Conservation (phyloP, 2,113 vertebrate genomes). For the Macroglossus sobrinus region DNA sequence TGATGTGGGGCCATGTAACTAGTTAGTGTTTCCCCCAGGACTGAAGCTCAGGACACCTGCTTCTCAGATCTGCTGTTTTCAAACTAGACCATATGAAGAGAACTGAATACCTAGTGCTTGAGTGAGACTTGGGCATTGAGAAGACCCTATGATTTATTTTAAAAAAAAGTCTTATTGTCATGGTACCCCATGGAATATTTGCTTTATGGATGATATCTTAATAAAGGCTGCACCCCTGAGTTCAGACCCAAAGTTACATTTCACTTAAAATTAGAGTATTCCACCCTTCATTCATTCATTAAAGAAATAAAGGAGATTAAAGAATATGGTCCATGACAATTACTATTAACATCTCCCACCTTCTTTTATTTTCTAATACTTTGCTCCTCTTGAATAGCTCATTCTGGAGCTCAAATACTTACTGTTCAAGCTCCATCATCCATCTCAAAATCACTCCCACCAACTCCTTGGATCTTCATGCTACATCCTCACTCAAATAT, state of each 20-base stretch:
- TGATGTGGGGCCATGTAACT: background rate
- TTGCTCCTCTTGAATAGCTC: background rate
- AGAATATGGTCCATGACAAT: background rate
- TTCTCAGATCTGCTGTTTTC: background rate
- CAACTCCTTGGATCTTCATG: background rate
- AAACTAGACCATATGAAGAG: background rate
- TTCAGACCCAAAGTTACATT: constrained; percentile 19
- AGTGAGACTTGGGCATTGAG: background rate
- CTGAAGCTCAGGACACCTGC: background rate
- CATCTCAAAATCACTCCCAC: background rate
- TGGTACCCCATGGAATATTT: background rate
- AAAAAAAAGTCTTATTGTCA: background rate
- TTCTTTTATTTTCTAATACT: background rate
- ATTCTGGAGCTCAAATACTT: background rate
- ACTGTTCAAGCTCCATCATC: background rate
- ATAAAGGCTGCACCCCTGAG: background rate
- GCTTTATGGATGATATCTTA: background rate
- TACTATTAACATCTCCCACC: background rate
- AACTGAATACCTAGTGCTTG: background rate
- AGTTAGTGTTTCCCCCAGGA: background rate
- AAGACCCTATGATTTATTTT: background rate
- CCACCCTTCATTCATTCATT: background rate
- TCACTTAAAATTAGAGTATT: background rate
- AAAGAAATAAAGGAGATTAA: background rate
- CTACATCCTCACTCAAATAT: background rate